Percentiles rank a stretch among this genome's conserved stretches.
phyloP scores from a whole-genome alignment of 1,140 invertebrate genomes.

The Coptotermes formosanus region DNA sequence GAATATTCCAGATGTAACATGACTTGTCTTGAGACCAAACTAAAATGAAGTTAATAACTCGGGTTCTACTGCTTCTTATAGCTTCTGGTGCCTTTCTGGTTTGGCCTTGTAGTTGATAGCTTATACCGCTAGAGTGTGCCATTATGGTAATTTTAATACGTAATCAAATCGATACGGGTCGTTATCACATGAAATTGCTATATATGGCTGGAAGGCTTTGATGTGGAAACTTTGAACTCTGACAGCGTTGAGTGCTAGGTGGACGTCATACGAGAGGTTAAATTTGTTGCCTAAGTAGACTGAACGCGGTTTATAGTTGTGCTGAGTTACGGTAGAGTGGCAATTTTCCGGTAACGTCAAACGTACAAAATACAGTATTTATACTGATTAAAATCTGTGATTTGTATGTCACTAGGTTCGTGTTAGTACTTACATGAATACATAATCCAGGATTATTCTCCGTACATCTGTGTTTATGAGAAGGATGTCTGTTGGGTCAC shows the following conservation, averaged over 20 bases:
- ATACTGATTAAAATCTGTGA: not conserved
- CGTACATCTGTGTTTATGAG: not conserved
- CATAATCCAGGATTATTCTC: not conserved
- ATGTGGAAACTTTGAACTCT: constrained; percentile 12
- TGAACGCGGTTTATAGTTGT: not conserved
- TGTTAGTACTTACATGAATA: not conserved
- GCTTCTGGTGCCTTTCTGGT: not conserved
- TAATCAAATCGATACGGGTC: not conserved
- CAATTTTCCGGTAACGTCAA: not conserved
- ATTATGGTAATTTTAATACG: not conserved
- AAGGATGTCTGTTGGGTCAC: not conserved
- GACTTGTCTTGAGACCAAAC: not conserved
- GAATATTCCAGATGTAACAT: not conserved
- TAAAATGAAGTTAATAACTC: not conserved
- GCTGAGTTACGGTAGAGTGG: not conserved
- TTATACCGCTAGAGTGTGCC: not conserved
- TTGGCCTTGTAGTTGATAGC: not conserved
- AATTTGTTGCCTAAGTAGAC: not conserved
- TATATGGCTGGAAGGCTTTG: not conserved
- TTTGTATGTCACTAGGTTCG: not conserved
- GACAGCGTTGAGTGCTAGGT: not conserved
- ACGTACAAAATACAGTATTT: not conserved
- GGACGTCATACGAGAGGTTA: not conserved
- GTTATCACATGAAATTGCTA: not conserved
- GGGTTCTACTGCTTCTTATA: too few relatives aligned